phyloP scores from a whole-genome alignment of 2,888 invertebrate genomes.

The Spatulosminthurus flaviceps region DNA sequence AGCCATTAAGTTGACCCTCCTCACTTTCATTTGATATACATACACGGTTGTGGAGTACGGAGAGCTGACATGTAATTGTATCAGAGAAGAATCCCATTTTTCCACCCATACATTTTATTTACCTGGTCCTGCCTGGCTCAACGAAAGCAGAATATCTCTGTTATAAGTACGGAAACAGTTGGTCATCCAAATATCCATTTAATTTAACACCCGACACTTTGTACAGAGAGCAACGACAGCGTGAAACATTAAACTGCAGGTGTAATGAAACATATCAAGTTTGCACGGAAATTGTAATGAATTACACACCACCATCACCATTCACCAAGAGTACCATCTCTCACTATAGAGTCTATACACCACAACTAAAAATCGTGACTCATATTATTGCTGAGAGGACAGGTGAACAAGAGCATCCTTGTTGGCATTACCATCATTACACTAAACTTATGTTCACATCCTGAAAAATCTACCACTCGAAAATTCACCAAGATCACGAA shows the following conservation, averaged over 20 bases:
- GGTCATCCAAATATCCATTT: slow-evolving; percentile 5
- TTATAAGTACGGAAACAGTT: not conserved
- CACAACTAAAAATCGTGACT: not conserved
- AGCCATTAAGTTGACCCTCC: slow-evolving; percentile 18
- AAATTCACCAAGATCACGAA: too few relatives aligned
- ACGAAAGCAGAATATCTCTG: too few relatives aligned
- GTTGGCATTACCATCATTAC: not conserved
- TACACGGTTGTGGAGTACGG: too few relatives aligned
- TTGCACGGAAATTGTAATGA: slow-evolving; percentile 13
- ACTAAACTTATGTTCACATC: not conserved
- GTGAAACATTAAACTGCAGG: slow-evolving; percentile 18
- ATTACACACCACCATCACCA: not conserved
- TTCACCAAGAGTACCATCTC: not conserved
- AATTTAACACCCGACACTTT: not conserved
- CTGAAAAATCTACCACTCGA: not conserved
- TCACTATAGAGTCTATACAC: too few relatives aligned
- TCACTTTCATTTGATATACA: not conserved
- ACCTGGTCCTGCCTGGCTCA: too few relatives aligned
- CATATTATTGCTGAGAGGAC: not conserved
- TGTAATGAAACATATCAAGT: slow-evolving; percentile 10
- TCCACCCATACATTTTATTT: not conserved
- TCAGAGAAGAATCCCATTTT: slow-evolving; percentile 7
- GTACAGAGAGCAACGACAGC: not conserved
- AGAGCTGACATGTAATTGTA: not conserved
- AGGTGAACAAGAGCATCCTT: slow-evolving; percentile 18